These are phyloP conservation scores for Coptodon rendalli DNA, from an alignment of 2,113 vertebrate genomes.

Conservation along the genomic window DNA sequence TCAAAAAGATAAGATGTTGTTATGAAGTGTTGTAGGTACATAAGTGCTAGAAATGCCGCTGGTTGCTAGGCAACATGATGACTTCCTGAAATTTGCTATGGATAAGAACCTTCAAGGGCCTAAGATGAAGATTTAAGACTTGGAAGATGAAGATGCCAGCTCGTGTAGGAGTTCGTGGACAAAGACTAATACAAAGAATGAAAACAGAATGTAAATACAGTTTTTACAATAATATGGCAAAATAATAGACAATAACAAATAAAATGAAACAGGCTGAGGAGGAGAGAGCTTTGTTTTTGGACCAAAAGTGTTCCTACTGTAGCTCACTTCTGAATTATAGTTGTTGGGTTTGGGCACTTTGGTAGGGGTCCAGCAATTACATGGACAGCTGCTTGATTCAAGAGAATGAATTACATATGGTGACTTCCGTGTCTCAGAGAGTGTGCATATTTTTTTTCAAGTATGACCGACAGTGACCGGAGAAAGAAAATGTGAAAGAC, in stretches of 20 bases:
- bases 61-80: background rate
- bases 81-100: background rate
- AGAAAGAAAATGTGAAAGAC: background rate
- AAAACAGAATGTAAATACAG: background rate
- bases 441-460: background rate
- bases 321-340: background rate
- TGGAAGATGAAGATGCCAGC: background rate
- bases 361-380: background rate
- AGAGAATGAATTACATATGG: background rate
- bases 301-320: background rate
- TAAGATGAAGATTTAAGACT: background rate
- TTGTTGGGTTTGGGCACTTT: background rate
- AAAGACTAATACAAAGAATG: background rate
- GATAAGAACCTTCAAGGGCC: background rate
- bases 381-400: background rate
- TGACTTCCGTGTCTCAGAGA: background rate
- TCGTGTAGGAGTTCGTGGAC: background rate
- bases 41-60: background rate
- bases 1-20: background rate
- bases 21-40: background rate
- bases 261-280: background rate
- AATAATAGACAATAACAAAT: background rate
- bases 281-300: background rate
- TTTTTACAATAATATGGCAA: background rate
- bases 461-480: background rate